Base-by-base conservation (phyloP, 2,113 vertebrate species). In the Elephantulus edwardii region DNA sequence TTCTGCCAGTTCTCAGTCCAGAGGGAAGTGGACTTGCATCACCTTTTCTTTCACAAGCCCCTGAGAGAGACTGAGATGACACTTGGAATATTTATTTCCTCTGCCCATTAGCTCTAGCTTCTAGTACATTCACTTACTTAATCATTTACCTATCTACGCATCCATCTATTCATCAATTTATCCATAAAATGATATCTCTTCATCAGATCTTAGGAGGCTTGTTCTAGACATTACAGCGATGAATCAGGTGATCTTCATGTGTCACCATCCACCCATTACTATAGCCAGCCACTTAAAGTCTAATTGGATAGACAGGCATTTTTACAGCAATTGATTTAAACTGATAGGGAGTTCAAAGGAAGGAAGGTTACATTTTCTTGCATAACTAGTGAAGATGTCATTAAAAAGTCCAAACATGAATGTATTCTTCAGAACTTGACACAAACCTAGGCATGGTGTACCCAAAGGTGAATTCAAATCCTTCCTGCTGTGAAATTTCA, bases 1-100 rank as follows among this genome's bases (percentile, higher is more conserved):
- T 96, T 95, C 93, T 94, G 86, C 91, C 81, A 72, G 91, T 3
- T 89, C 68, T 40, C 33, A 85, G 90, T 97, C 96, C 58, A 1
- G 58, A 90, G 96, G 95, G 92, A 96, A 78, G 44, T 46, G 81
- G 89, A 64, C 44, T 89, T 42, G 3, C 68, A 95, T 95, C 60
- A 70, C 93, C 92, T 92, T 79, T 82, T 94, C 54, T 64, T 86
- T 42, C 35, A 12, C 6, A 40, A 71, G 64, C 28, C 26, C 90
- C 83, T 88, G 38, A 1, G 90, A 80, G 76, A 94, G 56, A 28
- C 60, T 56, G 48, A 46, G 14, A 64, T 82, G 74, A 70, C 68
- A 50, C 54, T 52, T 77, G 33, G 26, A 85, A 70, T 77, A 74
- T 81, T 81, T 83, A 92, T 92, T 91, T 91, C 66, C 30, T 81